Evolutionary conservation across 2,797 vertebrate species (phyloP).

Genomic region (Pteropus rufus): DNA sequence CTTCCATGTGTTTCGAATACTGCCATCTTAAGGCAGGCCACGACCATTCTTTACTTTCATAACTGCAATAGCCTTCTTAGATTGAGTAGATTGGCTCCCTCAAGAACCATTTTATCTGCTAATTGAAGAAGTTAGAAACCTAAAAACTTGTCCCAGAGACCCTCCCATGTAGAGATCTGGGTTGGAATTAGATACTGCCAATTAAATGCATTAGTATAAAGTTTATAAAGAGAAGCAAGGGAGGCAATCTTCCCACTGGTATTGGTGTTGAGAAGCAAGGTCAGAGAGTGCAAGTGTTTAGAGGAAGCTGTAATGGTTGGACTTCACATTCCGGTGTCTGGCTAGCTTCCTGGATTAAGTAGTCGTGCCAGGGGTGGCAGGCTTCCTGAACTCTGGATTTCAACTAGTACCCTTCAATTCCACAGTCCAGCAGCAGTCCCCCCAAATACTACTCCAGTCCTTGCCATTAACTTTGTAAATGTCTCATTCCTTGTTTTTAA

Average conservation of each 20-base stretch:
- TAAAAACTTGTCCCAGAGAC: not conserved
- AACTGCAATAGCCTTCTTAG: not conserved
- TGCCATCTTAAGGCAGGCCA: not conserved
- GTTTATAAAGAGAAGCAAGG: not conserved
- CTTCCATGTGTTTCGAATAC: not conserved
- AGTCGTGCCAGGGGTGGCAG: not conserved
- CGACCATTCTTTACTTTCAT: not conserved
- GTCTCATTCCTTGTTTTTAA: not conserved
- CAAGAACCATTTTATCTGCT: not conserved
- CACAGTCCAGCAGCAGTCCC: not conserved
- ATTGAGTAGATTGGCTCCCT: not conserved
- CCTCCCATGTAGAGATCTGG: not conserved
- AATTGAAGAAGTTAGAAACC: not conserved
- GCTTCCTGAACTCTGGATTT: not conserved
- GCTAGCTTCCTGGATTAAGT: not conserved
- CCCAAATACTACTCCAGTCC: not conserved
- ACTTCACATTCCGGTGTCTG: not conserved
- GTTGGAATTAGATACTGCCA: not conserved
- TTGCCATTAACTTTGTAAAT: not conserved
- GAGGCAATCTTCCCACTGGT: not conserved
- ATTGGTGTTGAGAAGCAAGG: not conserved
- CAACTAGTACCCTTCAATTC: not conserved
- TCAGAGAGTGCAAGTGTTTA: not conserved
- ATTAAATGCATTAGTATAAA: not conserved
- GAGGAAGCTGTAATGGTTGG: not conserved